Conservation (phyloP, 2,888 invertebrate species). For the Sialis fuliginosa region DNA sequence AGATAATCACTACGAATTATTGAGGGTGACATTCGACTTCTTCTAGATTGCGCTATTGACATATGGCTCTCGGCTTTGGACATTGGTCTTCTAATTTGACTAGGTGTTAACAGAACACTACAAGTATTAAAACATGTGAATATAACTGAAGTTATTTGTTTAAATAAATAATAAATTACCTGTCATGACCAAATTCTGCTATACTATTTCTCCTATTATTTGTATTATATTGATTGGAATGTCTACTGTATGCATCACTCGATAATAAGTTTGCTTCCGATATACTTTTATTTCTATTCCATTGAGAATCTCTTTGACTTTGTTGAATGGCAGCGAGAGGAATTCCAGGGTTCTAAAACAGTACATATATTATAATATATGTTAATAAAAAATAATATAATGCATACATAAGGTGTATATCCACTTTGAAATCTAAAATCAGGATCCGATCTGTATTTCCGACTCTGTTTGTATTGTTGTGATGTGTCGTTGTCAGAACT, state of each 20-base stretch:
- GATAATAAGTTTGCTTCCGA: conserved; percentile 75
- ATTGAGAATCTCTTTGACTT: conserved; percentile 23
- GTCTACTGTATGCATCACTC: conserved; percentile 31
- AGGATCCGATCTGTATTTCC: conserved; percentile 73
- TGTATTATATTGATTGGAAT: conserved; percentile 24
- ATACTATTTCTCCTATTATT: conserved; percentile 36
- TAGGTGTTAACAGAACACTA: conserved; percentile 30
- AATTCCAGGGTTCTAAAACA: conserved; percentile 23
- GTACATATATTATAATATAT: neutral
- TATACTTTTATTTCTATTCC: conserved; percentile 43
- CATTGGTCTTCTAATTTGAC: conserved; percentile 35
- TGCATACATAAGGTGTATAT: conserved; percentile 33
- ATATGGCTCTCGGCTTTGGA: conserved; percentile 47
- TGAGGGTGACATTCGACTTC: conserved; percentile 25
- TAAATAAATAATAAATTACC: neutral
- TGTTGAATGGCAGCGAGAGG: conserved; percentile 53
- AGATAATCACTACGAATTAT: conserved; percentile 37
- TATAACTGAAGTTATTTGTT: neutral
- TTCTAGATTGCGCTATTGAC: conserved; percentile 35
- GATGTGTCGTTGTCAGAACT: conserved; percentile 72
- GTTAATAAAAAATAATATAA: conserved; percentile 5
- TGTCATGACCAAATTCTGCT: conserved; percentile 32
- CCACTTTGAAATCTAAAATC: conserved; percentile 57
- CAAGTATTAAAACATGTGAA: too few species aligned
- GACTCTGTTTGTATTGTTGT: conserved; percentile 41